These are phyloP conservation scores for Cladorhizidae sp. DNA, from an alignment of 37 sponge, comb jelly and placozoan genomes.

Conservation along the genomic window DNA sequence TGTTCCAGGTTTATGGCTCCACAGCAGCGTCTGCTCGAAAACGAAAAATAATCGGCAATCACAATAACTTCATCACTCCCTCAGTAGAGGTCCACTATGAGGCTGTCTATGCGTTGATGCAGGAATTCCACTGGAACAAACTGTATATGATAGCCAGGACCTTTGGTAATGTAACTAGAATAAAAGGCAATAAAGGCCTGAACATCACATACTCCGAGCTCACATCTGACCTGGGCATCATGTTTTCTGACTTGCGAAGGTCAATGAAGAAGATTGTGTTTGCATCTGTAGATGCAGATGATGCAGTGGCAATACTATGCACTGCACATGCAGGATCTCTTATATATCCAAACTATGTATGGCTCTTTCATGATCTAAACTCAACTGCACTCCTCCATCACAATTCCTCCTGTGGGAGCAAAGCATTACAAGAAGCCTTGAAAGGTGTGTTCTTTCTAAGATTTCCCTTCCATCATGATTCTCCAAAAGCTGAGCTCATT, in stretches of 20 bases:
- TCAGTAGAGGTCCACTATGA: constrained; percentile 5
- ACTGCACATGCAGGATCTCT: not conserved
- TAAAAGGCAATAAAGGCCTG: not conserved
- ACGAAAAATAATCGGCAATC: too few species aligned
- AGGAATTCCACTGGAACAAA: not conserved
- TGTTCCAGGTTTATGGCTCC: constrained; percentile 25
- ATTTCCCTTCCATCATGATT: not conserved
- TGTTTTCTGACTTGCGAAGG: not conserved
- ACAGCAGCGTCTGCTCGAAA: not conserved
- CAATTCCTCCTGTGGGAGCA: not conserved
- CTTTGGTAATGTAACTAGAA: not conserved
- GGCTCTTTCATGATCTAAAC: constrained; percentile 4
- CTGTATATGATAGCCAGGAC: not conserved
- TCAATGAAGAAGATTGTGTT: constrained; percentile 13
- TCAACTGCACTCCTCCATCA: not conserved
- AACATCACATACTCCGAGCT: not conserved
- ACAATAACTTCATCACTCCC: not conserved
- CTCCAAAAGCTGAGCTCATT: not conserved
- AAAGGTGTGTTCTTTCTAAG: not conserved
- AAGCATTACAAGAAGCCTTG: not conserved
- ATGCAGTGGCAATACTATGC: not conserved
- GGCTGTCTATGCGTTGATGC: not conserved
- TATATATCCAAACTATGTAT: constrained; percentile 2
- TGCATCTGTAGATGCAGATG: not conserved
- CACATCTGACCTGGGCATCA: not conserved